Base-by-base conservation (phyloP, 2,888 invertebrate species). In the Amaurobius ferox region DNA sequence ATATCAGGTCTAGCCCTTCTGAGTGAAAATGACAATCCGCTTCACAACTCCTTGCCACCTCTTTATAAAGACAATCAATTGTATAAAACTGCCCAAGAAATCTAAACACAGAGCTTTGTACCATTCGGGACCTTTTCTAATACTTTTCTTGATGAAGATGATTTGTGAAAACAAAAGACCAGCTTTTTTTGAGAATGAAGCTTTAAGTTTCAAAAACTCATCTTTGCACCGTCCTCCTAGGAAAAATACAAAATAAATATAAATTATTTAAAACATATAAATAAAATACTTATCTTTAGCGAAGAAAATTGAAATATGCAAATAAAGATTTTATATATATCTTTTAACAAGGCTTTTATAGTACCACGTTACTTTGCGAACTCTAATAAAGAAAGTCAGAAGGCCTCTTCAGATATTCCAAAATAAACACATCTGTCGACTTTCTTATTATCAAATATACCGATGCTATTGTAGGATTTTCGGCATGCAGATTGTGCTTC, bases 151-250 rank as follows among this genome's bases (percentile, higher is more conserved):
- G 16, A 44, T 16, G 16, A 44, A 44, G 16, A 44, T 44, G 35
- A 35, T 44, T 44, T 44, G 23, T 55, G 23, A 55, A 55, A 11
- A 6, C 6, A 23, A 23, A n/a, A 11, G 5, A 44, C 35, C 5
- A 35, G 35, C 5, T 35, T 6, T 7, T 35, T n/a, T 11, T 44
- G 44, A 44, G 2, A 7, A 11, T 44, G 9, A 7, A 35, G 35
- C 35, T 35, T 5, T 44, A 2, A 2, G 55, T 73, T 39, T 81
- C 74, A 81, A 76, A 81, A 81, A 76, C 70, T 81, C 81, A 81
- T 74, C 76, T 81, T 74, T 55, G 68, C 61, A 44, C 74, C 81
- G 61, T 81, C 81, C 26, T 81, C 81, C 81, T 81, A 70, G 39
- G 70, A 80, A 76, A 35, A 5, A 35, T 5, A 35, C 9, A 7